phyloP scores from a whole-genome alignment of 2,113 vertebrate genomes.

The Apodemus speciosus region DNA sequence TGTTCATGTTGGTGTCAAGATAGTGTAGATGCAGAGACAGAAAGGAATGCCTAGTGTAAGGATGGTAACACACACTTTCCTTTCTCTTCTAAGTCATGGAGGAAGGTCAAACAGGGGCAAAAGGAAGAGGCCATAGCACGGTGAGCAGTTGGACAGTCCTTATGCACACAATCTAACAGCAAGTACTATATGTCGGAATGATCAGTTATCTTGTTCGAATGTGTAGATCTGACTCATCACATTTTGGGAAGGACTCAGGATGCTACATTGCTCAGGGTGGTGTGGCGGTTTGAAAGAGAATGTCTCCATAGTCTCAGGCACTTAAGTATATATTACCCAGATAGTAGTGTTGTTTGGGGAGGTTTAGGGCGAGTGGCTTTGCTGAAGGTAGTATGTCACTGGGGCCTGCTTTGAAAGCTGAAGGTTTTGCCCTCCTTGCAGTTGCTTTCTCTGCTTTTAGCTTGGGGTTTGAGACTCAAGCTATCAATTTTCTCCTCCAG shows the following conservation, averaged over 20 bases:
- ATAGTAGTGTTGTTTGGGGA: neutral
- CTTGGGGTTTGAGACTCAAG: neutral
- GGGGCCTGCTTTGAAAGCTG: neutral
- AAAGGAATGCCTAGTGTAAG: neutral
- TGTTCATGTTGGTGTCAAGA: neutral
- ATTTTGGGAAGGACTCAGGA: neutral
- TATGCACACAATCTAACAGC: neutral
- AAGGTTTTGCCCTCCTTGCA: neutral
- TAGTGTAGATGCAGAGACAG: neutral
- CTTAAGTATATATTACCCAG: neutral
- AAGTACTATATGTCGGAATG: neutral
- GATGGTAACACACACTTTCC: neutral
- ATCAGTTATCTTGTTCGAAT: neutral
- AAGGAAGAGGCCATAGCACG: neutral
- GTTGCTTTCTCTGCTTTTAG: neutral
- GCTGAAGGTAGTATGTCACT: neutral
- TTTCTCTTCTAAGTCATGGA: neutral
- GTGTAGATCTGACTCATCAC: neutral
- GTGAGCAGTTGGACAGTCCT: neutral
- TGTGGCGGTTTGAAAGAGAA: neutral
- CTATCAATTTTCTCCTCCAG: neutral
- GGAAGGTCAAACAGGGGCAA: neutral
- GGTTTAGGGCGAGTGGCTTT: neutral
- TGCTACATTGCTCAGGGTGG: conserved; percentile 13
- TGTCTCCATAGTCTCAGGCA: neutral